Conservation (phyloP, 2,797 vertebrate species). For the Cryptoprocta ferox region DNA sequence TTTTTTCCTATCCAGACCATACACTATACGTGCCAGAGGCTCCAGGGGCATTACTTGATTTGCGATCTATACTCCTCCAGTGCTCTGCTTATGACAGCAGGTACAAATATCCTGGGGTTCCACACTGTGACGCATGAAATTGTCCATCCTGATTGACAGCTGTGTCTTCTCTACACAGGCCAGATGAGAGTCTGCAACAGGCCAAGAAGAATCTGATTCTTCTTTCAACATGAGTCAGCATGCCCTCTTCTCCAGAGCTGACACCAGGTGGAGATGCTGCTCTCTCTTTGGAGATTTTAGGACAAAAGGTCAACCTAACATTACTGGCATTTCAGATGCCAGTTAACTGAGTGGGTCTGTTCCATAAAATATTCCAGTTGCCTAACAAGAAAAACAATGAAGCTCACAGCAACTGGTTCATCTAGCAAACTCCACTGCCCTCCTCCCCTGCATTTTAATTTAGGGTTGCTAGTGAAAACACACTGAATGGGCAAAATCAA, state of each 20-base stretch:
- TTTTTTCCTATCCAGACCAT: background rate
- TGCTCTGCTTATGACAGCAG: background rate
- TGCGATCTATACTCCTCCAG: background rate
- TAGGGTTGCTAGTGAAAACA: background rate
- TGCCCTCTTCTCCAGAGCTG: background rate
- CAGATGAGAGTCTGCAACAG: background rate
- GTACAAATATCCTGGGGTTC: background rate
- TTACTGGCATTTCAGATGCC: background rate
- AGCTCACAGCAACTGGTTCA: background rate
- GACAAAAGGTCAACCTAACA: background rate
- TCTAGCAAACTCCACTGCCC: background rate
- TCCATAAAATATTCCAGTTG: background rate
- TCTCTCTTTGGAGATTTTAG: background rate
- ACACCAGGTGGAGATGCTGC: background rate
- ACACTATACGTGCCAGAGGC: background rate
- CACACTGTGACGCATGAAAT: background rate
- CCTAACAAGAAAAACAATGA: background rate
- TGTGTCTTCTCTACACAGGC: background rate
- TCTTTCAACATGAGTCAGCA: background rate
- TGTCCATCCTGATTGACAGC: background rate
- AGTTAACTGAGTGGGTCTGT: constrained; percentile 8
- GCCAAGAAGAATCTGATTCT: background rate
- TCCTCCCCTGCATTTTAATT: background rate
- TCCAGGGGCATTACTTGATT: background rate
- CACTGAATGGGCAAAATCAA: background rate